Conservation (phyloP, 2,797 vertebrate species). For the Phalloptychus januarius region DNA sequence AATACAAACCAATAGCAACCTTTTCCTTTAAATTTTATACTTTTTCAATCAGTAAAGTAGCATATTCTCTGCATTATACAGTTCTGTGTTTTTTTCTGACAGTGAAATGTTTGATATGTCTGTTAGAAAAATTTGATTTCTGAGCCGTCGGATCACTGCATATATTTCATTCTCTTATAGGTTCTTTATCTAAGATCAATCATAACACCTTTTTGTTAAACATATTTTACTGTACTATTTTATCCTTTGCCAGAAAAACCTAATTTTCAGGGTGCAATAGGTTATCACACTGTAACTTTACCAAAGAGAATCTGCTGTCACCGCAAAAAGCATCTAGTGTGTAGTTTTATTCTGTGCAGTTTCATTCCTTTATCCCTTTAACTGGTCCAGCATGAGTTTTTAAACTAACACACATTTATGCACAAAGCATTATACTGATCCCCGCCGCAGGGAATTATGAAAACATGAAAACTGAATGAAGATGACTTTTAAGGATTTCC, state of each 20-base stretch:
- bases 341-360: background rate
- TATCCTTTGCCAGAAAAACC: no score
- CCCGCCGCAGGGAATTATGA: conserved; percentile 15
- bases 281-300: background rate
- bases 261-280: background rate
- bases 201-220: background rate
- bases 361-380: conserved; percentile 17
- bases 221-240: background rate
- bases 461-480: conserved; percentile 47
- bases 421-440: conserved; percentile 26
- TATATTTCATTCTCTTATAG: background rate
- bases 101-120: background rate
- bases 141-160: background rate
- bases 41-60: background rate
- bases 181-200: background rate
- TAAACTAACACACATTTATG: conserved; percentile 23
- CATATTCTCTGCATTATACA: background rate
- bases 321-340: background rate
- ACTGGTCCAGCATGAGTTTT: conserved; percentile 36
- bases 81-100: background rate
- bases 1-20: background rate
- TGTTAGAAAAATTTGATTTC: background rate
- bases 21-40: background rate
- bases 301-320: background rate
- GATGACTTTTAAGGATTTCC: conserved; percentile 32